Evolutionary conservation across 2,797 vertebrate genomes (phyloP).

Genomic region (Podargus strigoides): DNA sequence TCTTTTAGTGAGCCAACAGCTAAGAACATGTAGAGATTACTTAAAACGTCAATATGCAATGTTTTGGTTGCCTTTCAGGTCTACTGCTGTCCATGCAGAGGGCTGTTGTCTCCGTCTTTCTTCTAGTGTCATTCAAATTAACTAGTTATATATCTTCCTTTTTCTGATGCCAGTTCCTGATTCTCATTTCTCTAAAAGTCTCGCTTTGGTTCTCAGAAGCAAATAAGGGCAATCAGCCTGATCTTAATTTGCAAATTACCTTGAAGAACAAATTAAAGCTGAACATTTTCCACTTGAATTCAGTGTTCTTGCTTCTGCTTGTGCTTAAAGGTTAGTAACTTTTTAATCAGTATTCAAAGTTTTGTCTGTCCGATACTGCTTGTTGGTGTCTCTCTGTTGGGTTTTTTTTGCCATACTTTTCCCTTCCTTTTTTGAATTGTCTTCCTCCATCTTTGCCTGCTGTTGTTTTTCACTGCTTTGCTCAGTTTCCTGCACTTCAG

Average conservation of each 20-base stretch:
- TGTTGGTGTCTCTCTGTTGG: background rate
- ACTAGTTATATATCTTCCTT: background rate
- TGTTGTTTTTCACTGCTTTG: background rate
- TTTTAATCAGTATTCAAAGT: background rate
- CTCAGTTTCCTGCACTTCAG: background rate
- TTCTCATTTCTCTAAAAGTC: conserved; percentile 28
- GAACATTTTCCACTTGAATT: background rate
- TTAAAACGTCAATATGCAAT: background rate
- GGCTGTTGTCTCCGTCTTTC: background rate
- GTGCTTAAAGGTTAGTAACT: background rate
- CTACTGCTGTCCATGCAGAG: background rate
- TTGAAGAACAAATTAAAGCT: background rate
- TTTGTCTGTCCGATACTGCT: background rate
- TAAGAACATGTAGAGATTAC: background rate
- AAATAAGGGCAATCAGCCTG: background rate
- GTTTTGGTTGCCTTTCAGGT: background rate
- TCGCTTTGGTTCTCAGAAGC: background rate
- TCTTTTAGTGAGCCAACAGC: background rate
- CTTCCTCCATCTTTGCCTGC: background rate
- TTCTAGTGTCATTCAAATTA: background rate
- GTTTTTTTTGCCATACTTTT: background rate
- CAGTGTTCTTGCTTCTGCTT: background rate
- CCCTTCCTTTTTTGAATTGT: background rate
- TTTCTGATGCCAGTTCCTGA: conserved; percentile 10
- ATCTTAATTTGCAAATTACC: background rate